phyloP scores from a whole-genome alignment of 2,888 invertebrate genomes.

The Ptilodon capucinus region DNA sequence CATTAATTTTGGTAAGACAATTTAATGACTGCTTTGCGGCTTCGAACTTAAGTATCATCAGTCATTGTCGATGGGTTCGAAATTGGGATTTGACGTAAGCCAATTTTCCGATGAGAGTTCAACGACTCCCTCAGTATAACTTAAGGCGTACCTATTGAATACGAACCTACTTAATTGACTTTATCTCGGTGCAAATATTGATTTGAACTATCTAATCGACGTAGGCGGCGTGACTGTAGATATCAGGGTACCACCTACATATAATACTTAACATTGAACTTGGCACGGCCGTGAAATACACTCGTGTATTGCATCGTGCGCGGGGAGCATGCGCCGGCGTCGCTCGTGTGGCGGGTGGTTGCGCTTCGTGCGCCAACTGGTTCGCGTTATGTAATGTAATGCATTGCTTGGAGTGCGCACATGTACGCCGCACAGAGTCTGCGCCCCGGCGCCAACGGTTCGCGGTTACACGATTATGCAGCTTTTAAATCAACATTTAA shows the following conservation, averaged over 20 bases:
- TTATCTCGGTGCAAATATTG: slow-evolving; percentile 22
- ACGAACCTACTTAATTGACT: slow-evolving; percentile 6
- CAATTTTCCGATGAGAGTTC: slow-evolving; percentile 33
- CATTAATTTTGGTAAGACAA: slow-evolving; percentile 53
- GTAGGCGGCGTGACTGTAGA: slow-evolving; percentile 14
- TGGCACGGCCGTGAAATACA: slow-evolving; percentile 47
- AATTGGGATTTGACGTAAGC: slow-evolving; percentile 35
- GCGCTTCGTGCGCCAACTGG: slow-evolving; percentile 51
- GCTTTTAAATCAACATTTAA: slow-evolving; percentile 37
- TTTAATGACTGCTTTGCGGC: slow-evolving; percentile 45
- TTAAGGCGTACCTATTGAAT: slow-evolving; percentile 9
- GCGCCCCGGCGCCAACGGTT: slow-evolving; percentile 45
- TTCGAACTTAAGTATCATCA: slow-evolving; percentile 38
- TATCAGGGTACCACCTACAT: slow-evolving; percentile 24
- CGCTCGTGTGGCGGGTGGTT: slow-evolving; percentile 18
- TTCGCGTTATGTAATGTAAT: slow-evolving; percentile 66
- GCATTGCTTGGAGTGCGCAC: slow-evolving; percentile 42
- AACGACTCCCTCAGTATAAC: slow-evolving; percentile 27
- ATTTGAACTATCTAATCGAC: slow-evolving; percentile 16
- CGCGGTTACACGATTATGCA: slow-evolving; percentile 46
- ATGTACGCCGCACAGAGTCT: slow-evolving; percentile 17
- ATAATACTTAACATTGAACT: slow-evolving; percentile 43
- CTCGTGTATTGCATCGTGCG: slow-evolving; percentile 35
- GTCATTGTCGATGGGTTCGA: slow-evolving; percentile 33
- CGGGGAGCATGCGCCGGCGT: slow-evolving; percentile 8